These are phyloP conservation scores for Orthonyx spaldingii DNA, from an alignment of 2,113 vertebrate genomes.

Conservation along the genomic window DNA sequence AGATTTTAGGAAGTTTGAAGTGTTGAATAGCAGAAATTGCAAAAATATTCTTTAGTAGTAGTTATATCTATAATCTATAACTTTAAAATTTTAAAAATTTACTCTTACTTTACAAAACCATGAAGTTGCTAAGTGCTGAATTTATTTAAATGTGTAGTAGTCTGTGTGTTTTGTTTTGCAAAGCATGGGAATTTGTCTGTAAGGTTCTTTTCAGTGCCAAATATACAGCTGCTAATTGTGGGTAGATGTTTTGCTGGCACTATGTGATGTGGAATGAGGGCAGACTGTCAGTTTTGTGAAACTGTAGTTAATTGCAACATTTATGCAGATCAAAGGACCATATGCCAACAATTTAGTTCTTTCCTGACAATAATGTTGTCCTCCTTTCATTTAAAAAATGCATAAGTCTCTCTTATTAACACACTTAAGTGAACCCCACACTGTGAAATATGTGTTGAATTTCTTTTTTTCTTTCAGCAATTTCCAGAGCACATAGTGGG, in stretches of 20 bases:
- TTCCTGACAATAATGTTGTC: not conserved
- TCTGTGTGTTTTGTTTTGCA: not conserved
- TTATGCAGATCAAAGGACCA: not conserved
- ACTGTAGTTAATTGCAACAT: not conserved
- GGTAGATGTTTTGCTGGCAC: not conserved
- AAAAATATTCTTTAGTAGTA: not conserved
- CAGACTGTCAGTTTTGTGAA: not conserved
- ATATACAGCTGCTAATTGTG: not conserved
- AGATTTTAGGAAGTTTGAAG: not conserved
- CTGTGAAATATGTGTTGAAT: not conserved
- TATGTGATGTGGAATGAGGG: not conserved
- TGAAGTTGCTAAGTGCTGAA: not conserved
- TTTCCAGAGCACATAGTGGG: conserved; percentile 93
- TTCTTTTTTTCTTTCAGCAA: conserved; percentile 76
- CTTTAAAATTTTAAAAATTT: not conserved
- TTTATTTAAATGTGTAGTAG: not conserved
- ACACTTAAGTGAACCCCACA: not conserved
- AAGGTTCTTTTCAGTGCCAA: not conserved
- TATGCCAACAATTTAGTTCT: not conserved
- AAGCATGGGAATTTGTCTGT: not conserved
- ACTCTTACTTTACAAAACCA: not conserved
- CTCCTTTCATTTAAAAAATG: not conserved
- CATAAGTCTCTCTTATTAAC: not conserved
- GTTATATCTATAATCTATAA: not conserved
- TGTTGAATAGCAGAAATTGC: not conserved